Percentiles rank a stretch among this genome's conserved stretches.
These are phyloP conservation scores for Cydia fagiglandana DNA, from an alignment of 1,140 invertebrate species.

Conservation along the genomic window DNA sequence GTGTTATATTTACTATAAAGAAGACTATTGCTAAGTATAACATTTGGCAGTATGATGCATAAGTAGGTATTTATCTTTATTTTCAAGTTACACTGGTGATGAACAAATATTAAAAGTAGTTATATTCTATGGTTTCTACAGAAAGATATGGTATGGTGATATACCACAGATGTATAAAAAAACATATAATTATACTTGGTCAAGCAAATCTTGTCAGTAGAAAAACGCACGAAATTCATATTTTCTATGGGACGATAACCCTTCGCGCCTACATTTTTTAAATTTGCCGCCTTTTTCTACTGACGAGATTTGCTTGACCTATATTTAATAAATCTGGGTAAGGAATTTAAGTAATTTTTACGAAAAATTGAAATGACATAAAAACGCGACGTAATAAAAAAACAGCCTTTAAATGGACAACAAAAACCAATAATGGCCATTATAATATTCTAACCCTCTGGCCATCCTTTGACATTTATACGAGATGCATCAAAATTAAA, in stretches of 20 bases:
- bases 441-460: background rate
- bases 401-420: constrained; percentile 23
- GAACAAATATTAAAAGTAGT: background rate
- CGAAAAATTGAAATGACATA: constrained; percentile 8
- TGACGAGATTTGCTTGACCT: no score
- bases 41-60: background rate
- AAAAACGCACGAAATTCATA: no score
- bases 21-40: background rate
- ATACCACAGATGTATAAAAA: no score
- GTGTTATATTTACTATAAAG: background rate
- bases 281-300: no score
- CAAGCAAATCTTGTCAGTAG: no score
- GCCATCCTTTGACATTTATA: background rate
- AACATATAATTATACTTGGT: background rate
- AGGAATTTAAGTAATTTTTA: background rate
- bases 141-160: no score
- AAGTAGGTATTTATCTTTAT: background rate
- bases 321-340: background rate
- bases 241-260: no score
- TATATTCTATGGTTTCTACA: background rate
- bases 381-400: constrained; percentile 15
- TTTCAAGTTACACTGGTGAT: background rate
- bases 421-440: constrained; percentile 6
- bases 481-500: no score
- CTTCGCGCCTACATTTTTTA: no score